Evolutionary conservation across 1,140 invertebrate species (phyloP), one percentile per base, ranked within the genome.

Genomic region (Calephelis virginiensis): DNA sequence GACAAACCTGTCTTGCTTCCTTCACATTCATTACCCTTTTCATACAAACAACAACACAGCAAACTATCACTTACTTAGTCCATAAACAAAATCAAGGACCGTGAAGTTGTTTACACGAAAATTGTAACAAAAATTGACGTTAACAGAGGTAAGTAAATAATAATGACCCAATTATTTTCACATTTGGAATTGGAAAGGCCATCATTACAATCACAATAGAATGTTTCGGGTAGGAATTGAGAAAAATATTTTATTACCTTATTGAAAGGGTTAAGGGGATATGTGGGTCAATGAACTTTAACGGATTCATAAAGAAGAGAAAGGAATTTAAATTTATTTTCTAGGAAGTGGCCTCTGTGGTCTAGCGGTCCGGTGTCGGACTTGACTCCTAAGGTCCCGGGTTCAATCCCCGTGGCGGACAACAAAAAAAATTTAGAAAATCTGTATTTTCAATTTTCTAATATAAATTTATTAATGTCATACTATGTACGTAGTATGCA

Each of bases 111-210:
- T 73, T 73, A 73, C 67, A 68, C 61, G 71, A 67, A 73, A 73
- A 73, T 70, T 59, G 68, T 67, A 11, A 64, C 63, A 60, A 59
- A 60, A 67, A 59, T 68, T 56, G 60, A 70, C 67, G 68, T 75
- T 73, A 73, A 62, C 50, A 64, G 65, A 59, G 60, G 63, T 77
- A 75, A 77, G 71, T 77, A 73, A 77, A 75, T 70, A 73, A 75
- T 77, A 77, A 77, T 77, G 70, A 67, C 61, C 72, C 80, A 85
- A 85, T 85, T 85, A 85, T 83, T 77, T 78, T 79, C 81, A 77
- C 79, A 85, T 83, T 80, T 73, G 64, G 77, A 81, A 74, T 76
- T 74, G 74, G 75, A 77, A 74, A 72, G 63, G 69, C 65, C 50
- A 71, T 80, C 73, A 72, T 77, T 79, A 78, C 74, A 61, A 63